A percentile compares a stretch with the other conserved stretches of the same genome.
These are phyloP conservation scores for Vesta saturnalis DNA, from an alignment of 2,888 invertebrate genomes.

Conservation along the genomic window DNA sequence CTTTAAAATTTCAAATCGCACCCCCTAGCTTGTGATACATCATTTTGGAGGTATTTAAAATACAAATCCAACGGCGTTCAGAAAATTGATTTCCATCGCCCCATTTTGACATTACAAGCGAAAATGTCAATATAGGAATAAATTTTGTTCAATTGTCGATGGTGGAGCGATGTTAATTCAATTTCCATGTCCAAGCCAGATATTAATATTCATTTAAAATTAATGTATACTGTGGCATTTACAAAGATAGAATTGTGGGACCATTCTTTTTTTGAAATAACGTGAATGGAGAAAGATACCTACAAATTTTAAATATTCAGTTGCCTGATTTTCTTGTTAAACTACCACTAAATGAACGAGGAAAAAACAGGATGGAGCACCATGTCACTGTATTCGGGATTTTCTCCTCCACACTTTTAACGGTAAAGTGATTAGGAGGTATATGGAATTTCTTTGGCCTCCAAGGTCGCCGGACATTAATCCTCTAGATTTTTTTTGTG, in stretches of 20 bases:
- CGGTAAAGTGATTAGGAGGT: too few species aligned
- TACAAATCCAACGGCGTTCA: too few species aligned
- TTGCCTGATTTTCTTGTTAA: not conserved
- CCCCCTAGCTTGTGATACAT: too few species aligned
- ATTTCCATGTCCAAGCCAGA: constrained; percentile 12
- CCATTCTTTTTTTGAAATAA: constrained; percentile 12
- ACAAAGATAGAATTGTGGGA: not conserved
- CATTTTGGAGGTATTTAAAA: too few species aligned
- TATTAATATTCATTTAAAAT: constrained; percentile 18
- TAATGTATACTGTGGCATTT: constrained; percentile 19
- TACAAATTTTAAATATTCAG: not conserved
- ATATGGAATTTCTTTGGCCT: too few species aligned
- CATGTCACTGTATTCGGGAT: constrained; percentile 8
- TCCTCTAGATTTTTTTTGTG: too few species aligned
- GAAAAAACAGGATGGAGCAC: not conserved
- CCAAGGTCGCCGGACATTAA: too few species aligned
- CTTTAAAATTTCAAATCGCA: too few species aligned
- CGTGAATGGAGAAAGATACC: constrained; percentile 1
- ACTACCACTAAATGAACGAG: not conserved
- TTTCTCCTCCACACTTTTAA: too few species aligned
- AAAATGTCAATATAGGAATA: too few species aligned
- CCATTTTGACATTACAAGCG: too few species aligned
- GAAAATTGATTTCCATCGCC: too few species aligned
- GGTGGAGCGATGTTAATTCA: constrained; percentile 17
- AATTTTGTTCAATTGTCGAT: constrained; percentile 19